These are phyloP conservation scores for Sebastes alutus DNA, from an alignment of 2,797 vertebrate species.

Conservation along the genomic window DNA sequence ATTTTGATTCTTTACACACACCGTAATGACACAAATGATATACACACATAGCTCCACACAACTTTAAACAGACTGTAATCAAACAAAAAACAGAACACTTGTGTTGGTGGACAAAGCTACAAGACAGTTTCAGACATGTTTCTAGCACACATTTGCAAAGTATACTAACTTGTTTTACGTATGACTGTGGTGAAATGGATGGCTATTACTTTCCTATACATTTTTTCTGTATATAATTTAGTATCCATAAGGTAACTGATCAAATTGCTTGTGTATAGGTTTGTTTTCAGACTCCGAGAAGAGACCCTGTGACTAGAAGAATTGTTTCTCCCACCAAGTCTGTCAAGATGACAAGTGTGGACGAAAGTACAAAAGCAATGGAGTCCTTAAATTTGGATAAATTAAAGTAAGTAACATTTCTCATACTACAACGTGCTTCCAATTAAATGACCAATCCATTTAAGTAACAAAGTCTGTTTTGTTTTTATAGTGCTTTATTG, in stretches of 20 bases:
- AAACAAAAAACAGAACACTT: neutral
- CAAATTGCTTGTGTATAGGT: slow-evolving; percentile 80
- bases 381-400: slow-evolving; percentile 55
- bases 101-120: neutral
- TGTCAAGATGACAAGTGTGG: slow-evolving; percentile 70
- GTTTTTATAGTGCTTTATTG: slow-evolving; percentile 53
- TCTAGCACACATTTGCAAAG: neutral
- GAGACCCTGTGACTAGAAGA: slow-evolving; percentile 90
- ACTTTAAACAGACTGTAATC: neutral
- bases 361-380: slow-evolving; percentile 65
- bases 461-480: slow-evolving; percentile 1
- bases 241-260: neutral
- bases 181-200: neutral
- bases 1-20: neutral
- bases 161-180: neutral
- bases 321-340: slow-evolving; percentile 85
- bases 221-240: neutral
- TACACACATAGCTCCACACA: neutral
- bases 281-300: slow-evolving; percentile 94
- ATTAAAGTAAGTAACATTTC: slow-evolving; percentile 77
- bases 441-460: neutral
- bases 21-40: neutral
- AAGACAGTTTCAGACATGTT: neutral
- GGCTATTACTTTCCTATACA: accelerated
- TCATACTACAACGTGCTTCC: neutral